Evolutionary conservation across 2,113 vertebrate genomes (phyloP).

Genomic region (Nesogale talazaci): DNA sequence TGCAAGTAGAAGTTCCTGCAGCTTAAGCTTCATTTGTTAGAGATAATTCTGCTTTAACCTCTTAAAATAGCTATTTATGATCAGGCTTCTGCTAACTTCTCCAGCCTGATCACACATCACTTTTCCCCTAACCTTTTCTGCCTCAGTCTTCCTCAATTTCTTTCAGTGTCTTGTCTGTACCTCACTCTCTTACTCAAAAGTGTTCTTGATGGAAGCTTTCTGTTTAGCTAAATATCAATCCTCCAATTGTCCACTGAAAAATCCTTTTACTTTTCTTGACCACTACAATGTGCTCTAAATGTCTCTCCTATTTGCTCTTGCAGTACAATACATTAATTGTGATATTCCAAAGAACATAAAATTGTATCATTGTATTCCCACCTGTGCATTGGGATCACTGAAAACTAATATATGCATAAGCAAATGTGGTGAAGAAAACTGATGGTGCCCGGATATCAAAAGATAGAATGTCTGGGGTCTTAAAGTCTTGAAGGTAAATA

Average conservation of each 20-base stretch:
- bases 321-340: background rate
- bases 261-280: background rate
- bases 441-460: too few species aligned
- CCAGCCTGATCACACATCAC: background rate
- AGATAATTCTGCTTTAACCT: background rate
- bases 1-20: background rate
- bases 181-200: background rate
- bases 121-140: background rate
- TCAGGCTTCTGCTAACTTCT: background rate
- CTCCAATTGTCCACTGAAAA: background rate
- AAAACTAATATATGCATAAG: too few species aligned
- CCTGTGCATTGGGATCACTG: too few species aligned
- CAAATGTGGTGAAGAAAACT: too few species aligned
- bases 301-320: background rate
- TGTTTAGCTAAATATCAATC: background rate
- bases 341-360: too few species aligned
- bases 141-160: background rate
- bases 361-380: too few species aligned
- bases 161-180: background rate
- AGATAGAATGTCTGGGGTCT: too few species aligned
- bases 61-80: conserved; percentile 7
- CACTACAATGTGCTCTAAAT: background rate
- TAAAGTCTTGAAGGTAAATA: too few species aligned
- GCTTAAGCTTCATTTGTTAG: background rate
- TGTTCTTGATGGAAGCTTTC: background rate